Percentiles rank a stretch among this genome's conserved stretches.
Evolutionary conservation across 2,888 invertebrate genomes (phyloP).

Genomic region (Halictus ligatus): DNA sequence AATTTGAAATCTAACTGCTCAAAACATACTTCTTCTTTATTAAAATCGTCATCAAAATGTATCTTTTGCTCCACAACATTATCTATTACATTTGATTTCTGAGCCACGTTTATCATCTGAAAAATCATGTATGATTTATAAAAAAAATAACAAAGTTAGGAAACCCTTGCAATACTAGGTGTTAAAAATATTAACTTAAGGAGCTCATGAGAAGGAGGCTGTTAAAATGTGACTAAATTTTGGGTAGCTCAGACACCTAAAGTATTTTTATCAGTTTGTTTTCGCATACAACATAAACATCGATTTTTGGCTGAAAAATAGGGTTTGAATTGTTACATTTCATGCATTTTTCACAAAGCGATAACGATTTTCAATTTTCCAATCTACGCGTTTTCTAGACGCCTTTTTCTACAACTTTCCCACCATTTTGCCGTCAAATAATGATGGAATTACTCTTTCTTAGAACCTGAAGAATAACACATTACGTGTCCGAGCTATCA

Average conservation of each 20-base stretch:
- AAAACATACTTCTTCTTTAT: conserved; percentile 14
- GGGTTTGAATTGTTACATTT: neutral
- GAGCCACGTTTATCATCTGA: conserved; percentile 63
- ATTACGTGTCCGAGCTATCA: neutral
- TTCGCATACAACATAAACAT: neutral
- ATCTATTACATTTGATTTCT: conserved; percentile 39
- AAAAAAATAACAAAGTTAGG: neutral
- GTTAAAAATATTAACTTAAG: neutral
- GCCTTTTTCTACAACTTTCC: neutral
- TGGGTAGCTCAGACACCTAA: neutral
- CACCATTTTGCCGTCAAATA: neutral
- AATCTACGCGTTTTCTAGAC: neutral
- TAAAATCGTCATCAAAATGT: conserved; percentile 45
- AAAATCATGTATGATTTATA: conserved; percentile 31
- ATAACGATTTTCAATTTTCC: neutral
- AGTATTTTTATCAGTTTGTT: neutral
- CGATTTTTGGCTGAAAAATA: neutral
- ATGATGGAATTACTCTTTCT: neutral
- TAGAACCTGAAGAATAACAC: neutral
- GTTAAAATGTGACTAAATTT: neutral
- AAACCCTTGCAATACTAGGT: neutral
- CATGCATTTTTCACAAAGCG: neutral
- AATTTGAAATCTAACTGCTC: conserved; percentile 50
- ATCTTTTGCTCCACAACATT: conserved; percentile 55
- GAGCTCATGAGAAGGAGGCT: neutral